Conservation (phyloP, 2,113 vertebrate genomes). For the Balaenoptera acutorostrata region DNA sequence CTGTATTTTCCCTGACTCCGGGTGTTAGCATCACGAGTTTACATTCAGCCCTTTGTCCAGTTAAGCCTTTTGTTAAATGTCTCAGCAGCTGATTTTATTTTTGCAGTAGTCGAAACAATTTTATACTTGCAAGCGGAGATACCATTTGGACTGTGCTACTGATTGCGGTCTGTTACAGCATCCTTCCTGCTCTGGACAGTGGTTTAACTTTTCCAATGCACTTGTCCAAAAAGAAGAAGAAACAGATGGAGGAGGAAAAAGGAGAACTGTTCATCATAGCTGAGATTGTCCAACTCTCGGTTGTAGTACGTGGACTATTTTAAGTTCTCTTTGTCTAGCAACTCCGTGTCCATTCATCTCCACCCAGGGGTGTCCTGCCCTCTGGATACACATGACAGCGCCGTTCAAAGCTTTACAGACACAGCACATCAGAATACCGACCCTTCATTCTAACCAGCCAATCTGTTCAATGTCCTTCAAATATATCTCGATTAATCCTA, state of each 20-base stretch:
- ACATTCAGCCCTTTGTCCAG: neutral
- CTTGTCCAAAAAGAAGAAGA: neutral
- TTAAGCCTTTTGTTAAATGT: neutral
- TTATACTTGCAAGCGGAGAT: neutral
- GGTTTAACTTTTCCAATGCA: neutral
- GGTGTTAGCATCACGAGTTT: neutral
- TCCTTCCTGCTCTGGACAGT: neutral
- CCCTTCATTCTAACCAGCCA: neutral
- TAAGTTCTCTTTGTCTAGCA: no score
- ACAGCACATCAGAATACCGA: no score
- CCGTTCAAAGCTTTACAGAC: fast-evolving
- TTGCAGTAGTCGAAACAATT: neutral
- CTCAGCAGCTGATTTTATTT: neutral
- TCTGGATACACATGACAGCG: neutral
- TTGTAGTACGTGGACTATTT: fast-evolving
- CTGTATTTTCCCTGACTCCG: neutral
- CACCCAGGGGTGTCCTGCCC: neutral
- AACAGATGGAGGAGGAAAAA: no score
- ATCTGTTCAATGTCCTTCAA: neutral
- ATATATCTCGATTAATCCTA: neutral
- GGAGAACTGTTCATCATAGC: fast-evolving
- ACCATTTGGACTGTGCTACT: neutral
- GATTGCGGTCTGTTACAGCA: fast-evolving
- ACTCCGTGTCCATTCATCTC: no score
- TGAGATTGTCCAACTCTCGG: neutral